A percentile compares a stretch with the other conserved stretches of the same genome.
These are phyloP conservation scores for Malthinus flaveolus DNA, from an alignment of 2,888 invertebrate genomes.

Conservation along the genomic window DNA sequence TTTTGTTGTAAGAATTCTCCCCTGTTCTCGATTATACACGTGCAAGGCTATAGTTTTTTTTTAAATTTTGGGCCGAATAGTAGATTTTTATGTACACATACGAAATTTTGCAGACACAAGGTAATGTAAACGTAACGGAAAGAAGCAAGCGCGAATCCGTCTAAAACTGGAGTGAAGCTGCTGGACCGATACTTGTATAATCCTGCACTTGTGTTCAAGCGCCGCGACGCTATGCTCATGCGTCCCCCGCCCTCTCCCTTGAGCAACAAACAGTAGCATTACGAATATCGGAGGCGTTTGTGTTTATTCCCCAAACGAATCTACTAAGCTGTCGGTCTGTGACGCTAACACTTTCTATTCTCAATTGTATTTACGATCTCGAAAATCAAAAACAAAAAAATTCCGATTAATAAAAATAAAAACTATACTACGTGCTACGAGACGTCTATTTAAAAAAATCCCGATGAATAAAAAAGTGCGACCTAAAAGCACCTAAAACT, in stretches of 20 bases:
- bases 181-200: conserved; percentile 53
- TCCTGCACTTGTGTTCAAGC: conserved; percentile 57
- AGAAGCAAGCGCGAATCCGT: conserved; percentile 49
- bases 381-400: conserved; percentile 6
- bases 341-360: conserved; percentile 24
- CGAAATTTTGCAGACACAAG: conserved; percentile 35
- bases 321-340: conserved; percentile 51
- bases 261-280: conserved; percentile 51
- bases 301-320: conserved; percentile 56
- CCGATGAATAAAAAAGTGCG: conserved; percentile 44
- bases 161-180: conserved; percentile 52
- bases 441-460: conserved; percentile 42
- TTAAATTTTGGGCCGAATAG: not conserved
- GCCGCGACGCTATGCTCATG: conserved; percentile 56
- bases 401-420: not conserved
- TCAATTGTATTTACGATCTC: conserved; percentile 20
- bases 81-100: conserved; percentile 10
- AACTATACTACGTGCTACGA: not conserved
- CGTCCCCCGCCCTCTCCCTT: conserved; percentile 51
- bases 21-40: too few species aligned
- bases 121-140: conserved; percentile 38
- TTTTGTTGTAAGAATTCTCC: too few species aligned
- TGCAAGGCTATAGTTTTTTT: too few species aligned
- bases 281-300: conserved; percentile 54
- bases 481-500: conserved; percentile 52